Percentiles rank a stretch among this genome's conserved stretches.
phyloP scores from a whole-genome alignment of 2,113 vertebrate species.

The Dermatemys mawii region DNA sequence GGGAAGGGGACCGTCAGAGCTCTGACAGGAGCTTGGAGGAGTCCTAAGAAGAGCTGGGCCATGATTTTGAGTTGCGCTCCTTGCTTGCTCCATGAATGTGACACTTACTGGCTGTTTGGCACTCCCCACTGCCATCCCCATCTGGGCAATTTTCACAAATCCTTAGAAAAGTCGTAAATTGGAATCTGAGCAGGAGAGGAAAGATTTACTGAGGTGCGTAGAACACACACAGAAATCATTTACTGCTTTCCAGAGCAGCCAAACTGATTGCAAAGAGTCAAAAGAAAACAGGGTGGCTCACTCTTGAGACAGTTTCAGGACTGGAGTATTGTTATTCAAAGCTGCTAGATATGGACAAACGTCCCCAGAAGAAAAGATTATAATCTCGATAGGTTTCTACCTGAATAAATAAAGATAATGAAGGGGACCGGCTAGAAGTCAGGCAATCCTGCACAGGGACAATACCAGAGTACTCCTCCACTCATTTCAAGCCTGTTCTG shows the following conservation, averaged over 20 bases:
- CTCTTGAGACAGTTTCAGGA: not conserved
- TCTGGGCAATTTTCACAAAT: slow-evolving; percentile 33
- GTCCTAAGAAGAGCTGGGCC: not conserved
- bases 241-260: slow-evolving; percentile 6
- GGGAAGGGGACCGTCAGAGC: not conserved
- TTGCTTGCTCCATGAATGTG: not conserved
- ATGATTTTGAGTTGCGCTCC: not conserved
- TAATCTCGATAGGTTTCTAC: not conserved
- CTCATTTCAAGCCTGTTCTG: not conserved
- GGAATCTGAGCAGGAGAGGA: not conserved
- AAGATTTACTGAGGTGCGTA: slow-evolving; percentile 27
- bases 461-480: not conserved
- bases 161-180: not conserved
- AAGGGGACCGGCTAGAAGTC: not conserved
- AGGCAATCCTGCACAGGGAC: not conserved
- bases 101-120: not conserved
- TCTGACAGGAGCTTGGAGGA: not conserved
- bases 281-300: not conserved
- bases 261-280: not conserved
- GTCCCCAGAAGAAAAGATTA: not conserved
- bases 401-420: slow-evolving; percentile 18
- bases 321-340: slow-evolving; percentile 6
- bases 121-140: not conserved
- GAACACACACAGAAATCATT: slow-evolving; percentile 29
- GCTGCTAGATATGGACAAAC: not conserved